Base-by-base conservation (phyloP, 2,797 vertebrate genomes). In the Labeo calbasu region DNA sequence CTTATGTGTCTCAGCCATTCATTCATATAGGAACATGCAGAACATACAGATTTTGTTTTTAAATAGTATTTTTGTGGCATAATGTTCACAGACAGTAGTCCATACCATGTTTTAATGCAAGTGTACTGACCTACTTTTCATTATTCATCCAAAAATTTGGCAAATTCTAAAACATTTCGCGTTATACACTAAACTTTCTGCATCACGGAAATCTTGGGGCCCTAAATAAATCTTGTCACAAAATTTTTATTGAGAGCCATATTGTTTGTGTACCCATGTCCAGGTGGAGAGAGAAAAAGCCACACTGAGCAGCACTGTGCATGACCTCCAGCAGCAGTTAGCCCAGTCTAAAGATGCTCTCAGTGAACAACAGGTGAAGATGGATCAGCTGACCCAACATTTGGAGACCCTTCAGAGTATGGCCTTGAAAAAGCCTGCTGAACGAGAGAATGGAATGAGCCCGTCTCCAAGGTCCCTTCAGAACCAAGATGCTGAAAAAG, bases 201-300 rank as follows among this genome's bases (percentile, higher is more conserved):
- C 40, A 43, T 43, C 1, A 8, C 40, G 40, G 40, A 43, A 43
- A 43, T 43, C 40, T 43, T 43, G 5, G 0, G 40, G 8, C 40
- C 7, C 43, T 46, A 46, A 28, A 72, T 72, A 46, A 61, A 77
- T 43, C 8, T 63, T 7, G 14, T 28, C 36, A 25, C 15, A 23
- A 12, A 48, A 7, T 4, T 40, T 48, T 69, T 68, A 5, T 68
- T 51, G 14, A 50, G 10, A 63, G 36, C 14, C 6, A n/a, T 55
- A 83, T 51, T 84, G 0, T 80, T 40, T 85, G 1, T 84, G 59
- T 77, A 63, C 53, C 5, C 77, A 4, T 51, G 28, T 25, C 1
- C 89, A 97, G 96, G 90, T 92, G 14, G 96, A 97, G 76, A 91
- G 91, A 77, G 96, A 97, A 79, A 96, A 96, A 79, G 91, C 93